phyloP scores from a whole-genome alignment of 1,140 invertebrate genomes.

The Heliconius hewitsoni region DNA sequence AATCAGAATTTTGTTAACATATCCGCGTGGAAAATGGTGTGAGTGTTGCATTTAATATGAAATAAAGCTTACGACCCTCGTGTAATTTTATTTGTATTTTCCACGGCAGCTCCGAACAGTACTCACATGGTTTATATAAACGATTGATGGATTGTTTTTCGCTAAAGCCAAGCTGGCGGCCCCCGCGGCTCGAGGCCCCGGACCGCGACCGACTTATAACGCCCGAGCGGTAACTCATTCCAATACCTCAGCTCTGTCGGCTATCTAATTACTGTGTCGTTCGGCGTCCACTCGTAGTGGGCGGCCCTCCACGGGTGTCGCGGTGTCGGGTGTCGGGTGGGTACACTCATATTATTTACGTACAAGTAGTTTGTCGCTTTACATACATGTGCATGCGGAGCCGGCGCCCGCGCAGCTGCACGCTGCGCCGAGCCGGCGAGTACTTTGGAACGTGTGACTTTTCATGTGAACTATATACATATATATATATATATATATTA shows the following conservation, averaged over 20 bases:
- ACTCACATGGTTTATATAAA: slow-evolving; percentile 20
- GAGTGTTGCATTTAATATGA: slow-evolving; percentile 44
- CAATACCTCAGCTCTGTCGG: neutral
- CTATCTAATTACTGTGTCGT: slow-evolving; percentile 70
- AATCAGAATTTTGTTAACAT: slow-evolving; percentile 32
- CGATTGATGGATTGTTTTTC: slow-evolving; percentile 25
- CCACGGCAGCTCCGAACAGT: slow-evolving; percentile 53
- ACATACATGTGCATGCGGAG: slow-evolving; percentile 63
- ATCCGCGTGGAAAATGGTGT: slow-evolving; percentile 60
- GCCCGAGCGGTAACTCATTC: slow-evolving; percentile 11
- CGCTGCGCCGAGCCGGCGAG: slow-evolving; percentile 57
- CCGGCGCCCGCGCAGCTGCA: slow-evolving; percentile 50
- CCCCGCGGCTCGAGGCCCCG: slow-evolving; percentile 4
- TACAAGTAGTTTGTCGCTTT: slow-evolving; percentile 78
- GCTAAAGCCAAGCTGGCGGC: slow-evolving; percentile 17
- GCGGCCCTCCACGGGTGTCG: slow-evolving; percentile 68
- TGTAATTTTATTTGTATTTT: slow-evolving; percentile 66
- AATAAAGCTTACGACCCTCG: slow-evolving; percentile 46
- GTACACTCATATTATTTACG: slow-evolving; percentile 80
- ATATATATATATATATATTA: neutral
- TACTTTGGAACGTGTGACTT: slow-evolving; percentile 73
- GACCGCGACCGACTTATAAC: slow-evolving; percentile 23
- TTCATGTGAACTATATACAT: slow-evolving; percentile 62
- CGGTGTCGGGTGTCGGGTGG: slow-evolving; percentile 54
- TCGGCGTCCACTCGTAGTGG: slow-evolving; percentile 62